Evolutionary conservation across 2,888 invertebrate species (phyloP).

Genomic region (Lycophotia porphyrea): DNA sequence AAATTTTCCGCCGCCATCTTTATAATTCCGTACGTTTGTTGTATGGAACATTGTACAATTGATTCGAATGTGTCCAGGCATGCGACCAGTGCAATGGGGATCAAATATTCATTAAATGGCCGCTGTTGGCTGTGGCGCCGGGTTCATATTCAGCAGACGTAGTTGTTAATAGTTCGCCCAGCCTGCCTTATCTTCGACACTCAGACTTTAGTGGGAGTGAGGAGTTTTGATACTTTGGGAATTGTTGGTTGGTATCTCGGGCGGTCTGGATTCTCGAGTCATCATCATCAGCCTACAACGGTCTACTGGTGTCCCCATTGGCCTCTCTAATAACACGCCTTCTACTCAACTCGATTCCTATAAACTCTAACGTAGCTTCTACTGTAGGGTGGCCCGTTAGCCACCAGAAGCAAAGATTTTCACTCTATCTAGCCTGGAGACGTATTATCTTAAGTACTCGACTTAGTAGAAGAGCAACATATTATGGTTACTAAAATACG

Average conservation of each 20-base stretch:
- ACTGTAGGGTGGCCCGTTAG: not conserved
- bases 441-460: not conserved
- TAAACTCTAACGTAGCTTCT: not conserved
- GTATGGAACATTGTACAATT: conserved; percentile 73
- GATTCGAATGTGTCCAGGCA: conserved; percentile 79
- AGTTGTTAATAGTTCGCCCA: conserved; percentile 85
- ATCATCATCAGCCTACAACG: not conserved
- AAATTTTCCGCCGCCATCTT: conserved; percentile 50
- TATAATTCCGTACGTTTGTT: conserved; percentile 62
- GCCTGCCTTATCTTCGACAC: conserved; percentile 83
- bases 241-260: not conserved
- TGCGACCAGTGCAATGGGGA: conserved; percentile 77
- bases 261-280: not conserved
- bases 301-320: not conserved
- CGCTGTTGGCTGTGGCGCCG: conserved; percentile 73
- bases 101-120: conserved; percentile 87
- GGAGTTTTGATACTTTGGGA: conserved; percentile 74
- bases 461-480: not conserved
- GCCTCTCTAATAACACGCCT: not conserved
- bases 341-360: not conserved
- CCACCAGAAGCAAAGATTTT: not conserved
- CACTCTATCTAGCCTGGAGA: not conserved
- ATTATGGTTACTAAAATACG: not conserved
- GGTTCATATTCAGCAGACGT: conserved; percentile 85
- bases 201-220: conserved; percentile 76